Base-by-base conservation (phyloP, 2,797 vertebrate species). In the Sebastiscus albofasciatus region DNA sequence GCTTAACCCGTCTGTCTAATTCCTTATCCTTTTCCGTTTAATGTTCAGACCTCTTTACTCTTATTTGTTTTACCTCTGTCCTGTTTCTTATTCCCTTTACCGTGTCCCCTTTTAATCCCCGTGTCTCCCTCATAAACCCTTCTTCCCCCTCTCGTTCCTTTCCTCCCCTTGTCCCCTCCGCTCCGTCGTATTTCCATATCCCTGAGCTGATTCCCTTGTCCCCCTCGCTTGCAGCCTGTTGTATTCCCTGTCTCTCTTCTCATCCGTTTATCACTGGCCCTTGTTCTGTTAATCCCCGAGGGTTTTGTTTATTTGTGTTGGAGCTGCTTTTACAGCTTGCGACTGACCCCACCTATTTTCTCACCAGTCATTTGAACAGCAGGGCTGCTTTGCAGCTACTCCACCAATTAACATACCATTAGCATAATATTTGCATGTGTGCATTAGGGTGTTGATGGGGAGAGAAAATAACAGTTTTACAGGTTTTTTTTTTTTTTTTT, bases 301-400 rank as follows among this genome's bases (percentile, higher is more conserved):
- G 95, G 95, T 94, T 95, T 95, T 96, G 95, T 96, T 96, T 96
- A 96, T 96, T 96, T 96, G 95, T 95, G 93, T 96, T 96, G 88
- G 92, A 95, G 92, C 91, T 94, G 91, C 90, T 93, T 95, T 95
- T 96, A 95, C 95, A 96, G 95, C 95, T 96, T 96, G 95, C 79
- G 86, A 94, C 92, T 96, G 96, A 96, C 95, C 96, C 95, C 95
- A 95, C 95, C 95, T 96, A 95, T 94, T 95, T 95, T 95, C 93
- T 95, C 95, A 95, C 95, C 94, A 95, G 94, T 92, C 93, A 94
- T 96, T 92, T 94, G 91, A 95, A 96, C 96, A 96, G 96, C 95
- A 96, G 95, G 96, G 92, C 95, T 94, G 95, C 93, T 95, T 94
- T 94, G 93, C 95, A 94, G 93, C 93, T 93, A 93, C 91, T 89